Conservation (phyloP, 2,113 vertebrate genomes). For the Lepus timidus region DNA sequence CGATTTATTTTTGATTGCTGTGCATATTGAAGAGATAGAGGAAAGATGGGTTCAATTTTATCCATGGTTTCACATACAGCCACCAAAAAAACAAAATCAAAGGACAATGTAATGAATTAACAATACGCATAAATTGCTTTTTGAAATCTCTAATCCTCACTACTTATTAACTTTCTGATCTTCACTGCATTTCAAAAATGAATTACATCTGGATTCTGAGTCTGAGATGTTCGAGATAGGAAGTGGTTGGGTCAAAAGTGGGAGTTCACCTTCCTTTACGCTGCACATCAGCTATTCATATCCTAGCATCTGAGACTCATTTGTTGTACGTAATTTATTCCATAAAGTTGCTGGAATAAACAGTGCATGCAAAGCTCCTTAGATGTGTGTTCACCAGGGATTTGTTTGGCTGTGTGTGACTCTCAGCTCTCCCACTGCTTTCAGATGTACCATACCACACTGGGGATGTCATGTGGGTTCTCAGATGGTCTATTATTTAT, state of each 20-base stretch:
- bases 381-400: constrained; percentile 78
- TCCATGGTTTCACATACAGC: not conserved
- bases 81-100: not conserved
- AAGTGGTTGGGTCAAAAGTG: constrained; percentile 76
- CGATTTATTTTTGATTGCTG: not conserved
- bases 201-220: constrained; percentile 60
- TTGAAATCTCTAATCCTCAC: constrained; percentile 50
- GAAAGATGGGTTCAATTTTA: not conserved
- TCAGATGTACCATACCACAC: constrained; percentile 73
- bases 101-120: constrained; percentile 35
- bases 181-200: constrained; percentile 51
- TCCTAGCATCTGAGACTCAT: constrained; percentile 80
- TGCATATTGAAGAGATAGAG: not conserved
- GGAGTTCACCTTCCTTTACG: constrained; percentile 78
- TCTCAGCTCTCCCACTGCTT: constrained; percentile 70
- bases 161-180: constrained; percentile 64
- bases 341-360: constrained; percentile 84
- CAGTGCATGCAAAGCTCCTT: constrained; percentile 77
- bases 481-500: constrained; percentile 69
- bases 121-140: constrained; percentile 48
- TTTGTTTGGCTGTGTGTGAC: constrained; percentile 67
- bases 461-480: constrained; percentile 55
- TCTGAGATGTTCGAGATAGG: constrained; percentile 75
- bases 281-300: constrained; percentile 76
- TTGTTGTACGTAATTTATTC: constrained; percentile 85